These are phyloP conservation scores for Syrphus vitripennis DNA, from an alignment of 2,888 invertebrate genomes.

Conservation along the genomic window DNA sequence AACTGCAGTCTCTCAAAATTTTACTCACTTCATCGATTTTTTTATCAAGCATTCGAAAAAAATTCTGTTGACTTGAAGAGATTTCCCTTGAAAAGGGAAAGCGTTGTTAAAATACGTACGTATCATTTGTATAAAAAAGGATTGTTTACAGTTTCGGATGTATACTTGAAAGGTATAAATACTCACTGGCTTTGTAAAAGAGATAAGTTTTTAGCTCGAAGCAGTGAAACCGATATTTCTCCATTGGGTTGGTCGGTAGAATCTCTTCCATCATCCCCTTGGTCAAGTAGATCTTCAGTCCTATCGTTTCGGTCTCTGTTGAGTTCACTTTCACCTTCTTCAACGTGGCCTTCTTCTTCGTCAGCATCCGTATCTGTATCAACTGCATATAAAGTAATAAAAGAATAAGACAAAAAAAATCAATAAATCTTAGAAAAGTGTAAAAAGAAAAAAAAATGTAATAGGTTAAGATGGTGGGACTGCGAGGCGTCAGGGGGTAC, in stretches of 20 bases:
- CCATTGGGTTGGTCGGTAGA: constrained; percentile 78
- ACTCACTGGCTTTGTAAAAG: constrained; percentile 83
- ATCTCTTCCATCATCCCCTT: constrained; percentile 78
- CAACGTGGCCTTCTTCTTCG: constrained; percentile 81
- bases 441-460: background rate
- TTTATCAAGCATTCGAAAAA: constrained; percentile 95
- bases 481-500: too few relatives aligned
- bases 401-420: background rate
- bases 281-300: constrained; percentile 77
- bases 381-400: constrained; percentile 74
- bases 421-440: constrained; percentile 4
- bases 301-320: constrained; percentile 78
- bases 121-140: constrained; percentile 14
- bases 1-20: background rate
- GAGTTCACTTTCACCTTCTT: constrained; percentile 78
- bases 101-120: constrained; percentile 55
- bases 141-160: background rate
- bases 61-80: constrained; percentile 94
- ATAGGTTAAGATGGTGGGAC: background rate
- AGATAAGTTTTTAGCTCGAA: constrained; percentile 82
- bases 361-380: constrained; percentile 81
- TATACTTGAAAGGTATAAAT: constrained; percentile 36
- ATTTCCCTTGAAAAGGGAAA: constrained; percentile 86
- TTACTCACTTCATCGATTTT: constrained; percentile 92
- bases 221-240: constrained; percentile 80